phyloP scores from a whole-genome alignment of 2,113 vertebrate species.

The Platanista minor region DNA sequence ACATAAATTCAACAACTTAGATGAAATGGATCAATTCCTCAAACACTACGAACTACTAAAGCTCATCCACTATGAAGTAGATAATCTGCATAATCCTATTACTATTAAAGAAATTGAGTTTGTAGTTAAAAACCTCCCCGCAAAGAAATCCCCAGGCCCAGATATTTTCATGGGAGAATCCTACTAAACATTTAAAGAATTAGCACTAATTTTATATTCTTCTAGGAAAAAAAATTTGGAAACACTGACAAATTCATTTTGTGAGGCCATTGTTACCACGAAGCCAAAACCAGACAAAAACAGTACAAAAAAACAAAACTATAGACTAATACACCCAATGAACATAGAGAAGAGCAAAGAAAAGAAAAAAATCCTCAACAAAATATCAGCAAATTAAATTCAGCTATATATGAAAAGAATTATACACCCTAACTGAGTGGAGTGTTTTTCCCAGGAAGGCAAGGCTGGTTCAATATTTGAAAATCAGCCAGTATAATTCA shows the following conservation, averaged over 20 bases:
- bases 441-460: background rate
- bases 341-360: background rate
- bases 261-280: background rate
- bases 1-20: background rate
- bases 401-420: background rate
- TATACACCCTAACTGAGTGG: background rate
- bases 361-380: background rate
- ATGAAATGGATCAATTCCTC: background rate
- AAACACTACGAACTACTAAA: background rate
- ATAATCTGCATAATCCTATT: background rate
- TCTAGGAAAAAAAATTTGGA: background rate
- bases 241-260: background rate
- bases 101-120: background rate
- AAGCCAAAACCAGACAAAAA: background rate
- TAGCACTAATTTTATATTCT: background rate
- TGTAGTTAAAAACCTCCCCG: background rate
- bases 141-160: background rate
- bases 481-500: background rate
- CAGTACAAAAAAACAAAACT: background rate
- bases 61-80: background rate
- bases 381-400: background rate
- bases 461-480: background rate
- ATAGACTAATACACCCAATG: background rate
- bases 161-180: background rate
- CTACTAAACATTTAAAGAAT: background rate